Evolutionary conservation across 2,797 vertebrate species (phyloP).

Genomic region (Tarsius wallacei): DNA sequence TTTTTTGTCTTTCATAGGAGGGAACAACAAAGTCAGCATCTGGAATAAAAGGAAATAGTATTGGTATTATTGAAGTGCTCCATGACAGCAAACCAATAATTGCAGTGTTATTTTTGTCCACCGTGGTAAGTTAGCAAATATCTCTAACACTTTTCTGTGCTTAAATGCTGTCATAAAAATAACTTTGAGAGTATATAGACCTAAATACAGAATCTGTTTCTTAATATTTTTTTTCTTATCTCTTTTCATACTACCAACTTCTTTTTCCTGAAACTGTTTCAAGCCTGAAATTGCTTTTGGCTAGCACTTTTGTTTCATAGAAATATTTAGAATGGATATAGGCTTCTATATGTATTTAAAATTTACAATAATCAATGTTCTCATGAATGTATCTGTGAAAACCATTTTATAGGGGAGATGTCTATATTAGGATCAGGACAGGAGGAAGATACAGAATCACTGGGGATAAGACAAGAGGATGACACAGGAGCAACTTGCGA

Average conservation of each 20-base stretch:
- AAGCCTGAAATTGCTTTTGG: not conserved
- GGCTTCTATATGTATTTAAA: not conserved
- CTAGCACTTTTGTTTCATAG: not conserved
- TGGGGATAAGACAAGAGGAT: too few species aligned
- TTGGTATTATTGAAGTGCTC: not conserved
- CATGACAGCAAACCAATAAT: not conserved
- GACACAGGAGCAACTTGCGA: too few species aligned
- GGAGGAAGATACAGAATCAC: not conserved
- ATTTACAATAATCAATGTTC: not conserved
- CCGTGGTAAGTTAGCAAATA: not conserved
- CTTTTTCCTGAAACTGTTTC: not conserved
- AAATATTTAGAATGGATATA: not conserved
- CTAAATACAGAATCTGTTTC: not conserved
- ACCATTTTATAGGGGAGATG: slow-evolving; percentile 89
- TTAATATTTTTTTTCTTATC: not conserved
- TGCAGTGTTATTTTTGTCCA: not conserved
- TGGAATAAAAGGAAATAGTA: not conserved
- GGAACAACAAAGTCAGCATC: not conserved
- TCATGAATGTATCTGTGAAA: slow-evolving; percentile 32
- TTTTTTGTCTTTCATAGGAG: not conserved
- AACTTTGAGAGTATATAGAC: not conserved
- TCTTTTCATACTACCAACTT: not conserved
- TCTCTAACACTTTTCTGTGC: not conserved
- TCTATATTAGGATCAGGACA: slow-evolving; percentile 90
- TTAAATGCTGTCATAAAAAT: not conserved